phyloP scores from a whole-genome alignment of 2,888 invertebrate genomes.

The Polydrusus pterygomalis region DNA sequence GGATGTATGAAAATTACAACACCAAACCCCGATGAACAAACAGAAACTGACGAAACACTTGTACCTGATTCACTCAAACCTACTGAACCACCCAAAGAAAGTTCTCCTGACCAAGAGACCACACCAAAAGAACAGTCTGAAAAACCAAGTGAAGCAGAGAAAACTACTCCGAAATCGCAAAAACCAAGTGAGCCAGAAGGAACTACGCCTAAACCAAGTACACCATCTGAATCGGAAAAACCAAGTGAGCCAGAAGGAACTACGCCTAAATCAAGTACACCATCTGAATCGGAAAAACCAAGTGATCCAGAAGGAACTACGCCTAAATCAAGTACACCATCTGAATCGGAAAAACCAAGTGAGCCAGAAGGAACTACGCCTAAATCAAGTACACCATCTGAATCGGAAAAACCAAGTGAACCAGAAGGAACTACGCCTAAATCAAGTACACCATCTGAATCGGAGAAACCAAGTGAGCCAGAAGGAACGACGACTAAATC shows the following conservation, averaged over 20 bases:
- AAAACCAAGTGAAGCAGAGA: conserved; percentile 19
- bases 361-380: conserved; percentile 26
- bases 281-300: conserved; percentile 27
- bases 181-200: conserved; percentile 25
- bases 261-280: conserved; percentile 21
- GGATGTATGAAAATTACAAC: conserved; percentile 54
- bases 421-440: conserved; percentile 20
- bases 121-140: background rate
- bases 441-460: conserved; percentile 17
- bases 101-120: background rate
- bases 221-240: conserved; percentile 19
- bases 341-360: conserved; percentile 26
- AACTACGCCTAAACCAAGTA: conserved; percentile 26
- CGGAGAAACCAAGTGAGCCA: conserved; percentile 19
- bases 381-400: conserved; percentile 18
- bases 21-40: conserved; percentile 38
- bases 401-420: conserved; percentile 32
- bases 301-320: conserved; percentile 23
- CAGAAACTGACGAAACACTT: conserved; percentile 21
- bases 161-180: conserved; percentile 32
- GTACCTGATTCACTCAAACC: conserved; percentile 3
- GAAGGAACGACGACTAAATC: conserved; percentile 23
- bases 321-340: conserved; percentile 23
- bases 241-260: conserved; percentile 35
- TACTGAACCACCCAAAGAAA: conserved; percentile 9